These are phyloP conservation scores for Chondrosia reniformis DNA, from an alignment of 37 sponge, comb jelly and placozoan genomes.

Conservation along the genomic window DNA sequence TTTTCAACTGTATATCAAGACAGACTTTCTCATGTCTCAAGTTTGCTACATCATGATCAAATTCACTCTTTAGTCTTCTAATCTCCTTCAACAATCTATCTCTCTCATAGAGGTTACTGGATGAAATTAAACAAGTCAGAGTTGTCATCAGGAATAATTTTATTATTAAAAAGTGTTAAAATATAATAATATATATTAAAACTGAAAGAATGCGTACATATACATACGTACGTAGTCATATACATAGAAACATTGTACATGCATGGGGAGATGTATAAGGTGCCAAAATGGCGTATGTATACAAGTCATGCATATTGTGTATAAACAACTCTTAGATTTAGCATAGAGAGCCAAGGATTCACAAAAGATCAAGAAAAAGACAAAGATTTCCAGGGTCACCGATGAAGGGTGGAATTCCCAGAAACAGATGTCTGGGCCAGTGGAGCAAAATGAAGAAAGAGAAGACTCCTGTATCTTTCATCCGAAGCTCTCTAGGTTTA, in stretches of 20 bases:
- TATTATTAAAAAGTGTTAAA: background rate
- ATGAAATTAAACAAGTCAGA: background rate
- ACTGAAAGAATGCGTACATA: background rate
- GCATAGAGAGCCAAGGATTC: too few species aligned
- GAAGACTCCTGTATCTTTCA: too few species aligned
- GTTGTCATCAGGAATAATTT: background rate
- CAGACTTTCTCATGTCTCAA: slow-evolving; percentile 70
- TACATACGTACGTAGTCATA: slow-evolving; percentile 10
- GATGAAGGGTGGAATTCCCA: too few species aligned
- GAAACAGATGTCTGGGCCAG: too few species aligned
- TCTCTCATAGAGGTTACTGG: slow-evolving; percentile 37
- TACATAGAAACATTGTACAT: background rate
- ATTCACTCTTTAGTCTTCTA: slow-evolving; percentile 40
- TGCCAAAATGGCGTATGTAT: too few species aligned
- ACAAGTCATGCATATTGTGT: too few species aligned
- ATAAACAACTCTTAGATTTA: too few species aligned
- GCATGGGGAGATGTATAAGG: background rate
- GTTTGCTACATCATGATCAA: slow-evolving; percentile 65
- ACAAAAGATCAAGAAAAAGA: too few species aligned
- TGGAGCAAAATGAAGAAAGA: too few species aligned
- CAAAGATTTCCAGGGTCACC: too few species aligned
- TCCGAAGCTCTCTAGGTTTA: too few species aligned
- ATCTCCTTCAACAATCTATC: slow-evolving; percentile 67
- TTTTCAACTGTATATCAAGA: slow-evolving; percentile 64
- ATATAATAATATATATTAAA: background rate